These are phyloP conservation scores for Lanistes nyassanus DNA, from an alignment of 1,140 invertebrate genomes.

Conservation along the genomic window DNA sequence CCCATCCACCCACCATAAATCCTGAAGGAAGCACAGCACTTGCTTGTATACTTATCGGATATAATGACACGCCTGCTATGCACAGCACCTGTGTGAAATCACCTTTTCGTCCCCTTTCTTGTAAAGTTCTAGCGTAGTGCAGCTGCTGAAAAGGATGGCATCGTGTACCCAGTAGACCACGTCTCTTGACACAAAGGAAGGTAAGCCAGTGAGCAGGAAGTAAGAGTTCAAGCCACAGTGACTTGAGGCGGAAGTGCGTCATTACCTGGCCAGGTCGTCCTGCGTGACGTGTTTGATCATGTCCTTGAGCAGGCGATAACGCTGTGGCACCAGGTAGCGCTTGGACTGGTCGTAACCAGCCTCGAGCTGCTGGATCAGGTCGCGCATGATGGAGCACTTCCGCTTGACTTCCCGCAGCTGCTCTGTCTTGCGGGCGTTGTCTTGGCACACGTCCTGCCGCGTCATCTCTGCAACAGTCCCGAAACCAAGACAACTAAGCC, in stretches of 20 bases:
- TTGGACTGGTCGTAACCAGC: constrained; percentile 54
- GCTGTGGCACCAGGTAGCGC: constrained; percentile 45
- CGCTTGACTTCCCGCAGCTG: constrained; percentile 50
- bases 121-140: background rate
- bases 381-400: constrained; percentile 52
- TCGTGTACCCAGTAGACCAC: too few species aligned
- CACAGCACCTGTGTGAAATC: background rate
- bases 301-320: constrained; percentile 51
- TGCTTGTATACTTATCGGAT: too few species aligned
- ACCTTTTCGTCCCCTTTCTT: background rate
- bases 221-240: background rate
- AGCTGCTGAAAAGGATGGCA: too few species aligned
- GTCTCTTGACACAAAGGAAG: background rate
- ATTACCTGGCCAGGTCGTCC: constrained; percentile 38
- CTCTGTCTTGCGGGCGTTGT: constrained; percentile 45
- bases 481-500: background rate
- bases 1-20: too few species aligned
- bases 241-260: too few species aligned
- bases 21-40: too few species aligned
- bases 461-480: constrained; percentile 49
- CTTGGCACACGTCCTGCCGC: constrained; percentile 47
- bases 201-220: background rate
- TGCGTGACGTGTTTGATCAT: constrained; percentile 56
- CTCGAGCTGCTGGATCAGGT: constrained; percentile 53
- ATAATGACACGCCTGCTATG: too few species aligned